Percentiles rank a stretch among this genome's conserved stretches.
Evolutionary conservation across 1,140 invertebrate species (phyloP).

Genomic region (Coelopa frigida): DNA sequence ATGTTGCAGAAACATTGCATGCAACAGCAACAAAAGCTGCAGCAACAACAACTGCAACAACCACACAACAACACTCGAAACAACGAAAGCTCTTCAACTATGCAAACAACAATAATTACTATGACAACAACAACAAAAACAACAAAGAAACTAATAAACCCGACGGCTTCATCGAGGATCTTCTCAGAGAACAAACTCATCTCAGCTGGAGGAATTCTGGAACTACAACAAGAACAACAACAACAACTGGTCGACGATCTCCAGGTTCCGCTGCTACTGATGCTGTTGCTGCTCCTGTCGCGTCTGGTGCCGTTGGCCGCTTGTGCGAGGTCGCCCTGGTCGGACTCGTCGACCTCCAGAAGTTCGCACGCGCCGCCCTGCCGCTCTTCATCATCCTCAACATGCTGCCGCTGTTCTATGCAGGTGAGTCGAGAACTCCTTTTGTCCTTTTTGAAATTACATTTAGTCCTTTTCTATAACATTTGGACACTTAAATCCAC

Average conservation of each 20-base stretch:
- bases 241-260: background rate
- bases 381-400: slow-evolving; percentile 42
- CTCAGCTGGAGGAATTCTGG: no score
- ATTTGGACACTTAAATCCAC: no score
- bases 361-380: slow-evolving; percentile 39
- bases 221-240: slow-evolving; percentile 13
- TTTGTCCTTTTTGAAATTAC: background rate
- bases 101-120: no score
- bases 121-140: no score
- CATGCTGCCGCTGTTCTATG: slow-evolving; percentile 44
- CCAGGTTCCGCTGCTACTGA: slow-evolving; percentile 20
- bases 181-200: no score
- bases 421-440: slow-evolving; percentile 30
- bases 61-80: slow-evolving; percentile 7
- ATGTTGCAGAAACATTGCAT: background rate
- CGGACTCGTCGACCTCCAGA: slow-evolving; percentile 34
- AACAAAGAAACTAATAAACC: slow-evolving; percentile 13
- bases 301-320: background rate
- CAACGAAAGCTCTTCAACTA: no score
- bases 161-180: slow-evolving; percentile 21
- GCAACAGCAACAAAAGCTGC: slow-evolving; percentile 13
- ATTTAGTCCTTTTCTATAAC: no score
- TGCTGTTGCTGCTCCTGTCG: background rate
- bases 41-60: slow-evolving; percentile 2
- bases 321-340: no score